Evolutionary conservation across 2,797 vertebrate genomes (phyloP), one percentile per base, ranked within the genome.

Genomic region (Silurus aristotelis): DNA sequence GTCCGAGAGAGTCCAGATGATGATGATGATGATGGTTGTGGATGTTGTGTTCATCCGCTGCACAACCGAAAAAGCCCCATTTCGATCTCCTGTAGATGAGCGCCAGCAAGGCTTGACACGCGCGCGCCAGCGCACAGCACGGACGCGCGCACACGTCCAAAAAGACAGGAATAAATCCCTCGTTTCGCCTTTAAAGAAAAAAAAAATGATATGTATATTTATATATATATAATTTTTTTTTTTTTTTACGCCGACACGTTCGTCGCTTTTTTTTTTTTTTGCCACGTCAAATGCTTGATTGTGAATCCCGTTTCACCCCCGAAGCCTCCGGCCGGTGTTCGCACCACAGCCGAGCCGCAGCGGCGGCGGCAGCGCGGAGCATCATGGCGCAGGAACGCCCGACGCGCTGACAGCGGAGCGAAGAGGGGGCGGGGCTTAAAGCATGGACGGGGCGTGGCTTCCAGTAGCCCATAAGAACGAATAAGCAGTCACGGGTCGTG

Each of bases 1-100:
- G 80, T 89, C 87, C 79, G 87, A 84, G 85, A 89, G 85, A 89
- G 87, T 88, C 87, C 87, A 87, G 85, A 68, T 85, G 82, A 83
- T 88, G 72, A 67, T 85, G 84, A 63, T 70, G 80, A 55, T 31
- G 84, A 31, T 72, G 84, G 22, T 15, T 61, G 10, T 58, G 73
- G 38, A 60, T 55, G 83, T 20, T 15, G 25, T 46, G 83, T 58
- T 89, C 83, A 89, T 83, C 85, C 77, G 83, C 83, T 83, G 83
- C 83, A 88, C 73, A 85, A 77, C 64, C 64, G 17, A 82, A 66
- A 70, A 43, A 84, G 55, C 81, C 77, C 85, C 88, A 89, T 89
- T 61, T 60, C 48, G 48, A 7, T 83, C 76, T 67, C 63, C 83
- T 15, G 61, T 19, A 27, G 27, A 52, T 66, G 15, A 66, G 79